A percentile compares a stretch with the other conserved stretches of the same genome.
These are phyloP conservation scores for Spea hammondii DNA, from an alignment of 2,797 vertebrate genomes.

Conservation along the genomic window DNA sequence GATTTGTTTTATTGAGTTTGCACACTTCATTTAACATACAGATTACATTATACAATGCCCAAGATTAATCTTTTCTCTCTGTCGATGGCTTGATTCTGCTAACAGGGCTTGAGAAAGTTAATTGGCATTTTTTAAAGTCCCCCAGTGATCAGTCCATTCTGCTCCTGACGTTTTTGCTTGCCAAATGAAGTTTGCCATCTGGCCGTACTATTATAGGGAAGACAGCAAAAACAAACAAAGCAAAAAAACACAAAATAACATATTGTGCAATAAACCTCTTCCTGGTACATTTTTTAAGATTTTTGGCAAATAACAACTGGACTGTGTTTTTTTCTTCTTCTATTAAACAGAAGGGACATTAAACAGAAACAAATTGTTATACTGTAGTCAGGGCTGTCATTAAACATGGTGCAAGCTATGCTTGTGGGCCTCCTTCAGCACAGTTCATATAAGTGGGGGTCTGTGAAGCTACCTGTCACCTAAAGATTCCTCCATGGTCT, in stretches of 20 bases:
- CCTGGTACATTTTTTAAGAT: neutral
- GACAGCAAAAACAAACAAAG: conserved; percentile 31
- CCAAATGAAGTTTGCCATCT: conserved; percentile 47
- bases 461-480: too few species aligned
- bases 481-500: too few species aligned
- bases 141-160: conserved; percentile 44
- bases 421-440: too few species aligned
- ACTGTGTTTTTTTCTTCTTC: too few species aligned
- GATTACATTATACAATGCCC: neutral
- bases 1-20: neutral
- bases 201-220: conserved; percentile 29
- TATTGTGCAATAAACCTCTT: conserved; percentile 34
- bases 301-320: too few species aligned
- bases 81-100: neutral
- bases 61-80: neutral
- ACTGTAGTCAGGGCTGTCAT: too few species aligned
- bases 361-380: too few species aligned
- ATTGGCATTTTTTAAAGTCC: conserved; percentile 36
- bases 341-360: too few species aligned
- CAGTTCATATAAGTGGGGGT: too few species aligned
- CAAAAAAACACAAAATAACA: conserved; percentile 37
- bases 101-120: conserved; percentile 35
- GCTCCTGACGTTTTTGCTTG: conserved; percentile 31
- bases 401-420: too few species aligned
- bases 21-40: conserved; percentile 2